Evolutionary conservation across 2,797 vertebrate genomes (phyloP).

Genomic region (Syngnathus acus): DNA sequence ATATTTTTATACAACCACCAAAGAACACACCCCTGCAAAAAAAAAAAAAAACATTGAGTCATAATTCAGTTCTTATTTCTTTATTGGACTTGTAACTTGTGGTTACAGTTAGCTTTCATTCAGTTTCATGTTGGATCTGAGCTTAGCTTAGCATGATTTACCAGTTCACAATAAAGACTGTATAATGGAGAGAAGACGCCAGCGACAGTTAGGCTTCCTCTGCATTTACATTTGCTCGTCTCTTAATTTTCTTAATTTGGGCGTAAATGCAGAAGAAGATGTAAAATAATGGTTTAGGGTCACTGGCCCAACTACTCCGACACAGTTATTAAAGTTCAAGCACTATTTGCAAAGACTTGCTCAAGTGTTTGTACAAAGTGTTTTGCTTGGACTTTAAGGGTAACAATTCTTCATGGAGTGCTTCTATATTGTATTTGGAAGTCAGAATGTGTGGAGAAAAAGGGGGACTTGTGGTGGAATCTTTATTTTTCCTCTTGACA

Average conservation of each 20-base stretch:
- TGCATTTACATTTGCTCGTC: conserved; percentile 34
- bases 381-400: conserved; percentile 41
- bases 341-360: conserved; percentile 68
- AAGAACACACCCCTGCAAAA: background rate
- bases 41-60: conserved; percentile 13
- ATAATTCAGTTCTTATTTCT: conserved; percentile 52
- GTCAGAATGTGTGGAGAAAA: conserved; percentile 76
- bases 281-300: conserved; percentile 43
- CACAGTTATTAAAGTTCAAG: conserved; percentile 29
- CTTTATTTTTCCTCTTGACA: conserved; percentile 60
- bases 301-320: conserved; percentile 22
- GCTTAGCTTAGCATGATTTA: conserved; percentile 36
- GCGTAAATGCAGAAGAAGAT: conserved; percentile 53
- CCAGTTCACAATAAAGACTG: conserved; percentile 32
- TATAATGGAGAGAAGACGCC: conserved; percentile 27
- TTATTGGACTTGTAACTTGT: conserved; percentile 67
- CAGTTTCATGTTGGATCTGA: conserved; percentile 14
- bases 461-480: conserved; percentile 77
- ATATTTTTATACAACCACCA: too few species aligned
- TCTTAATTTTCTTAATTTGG: conserved; percentile 1
- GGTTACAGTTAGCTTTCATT: conserved; percentile 57
- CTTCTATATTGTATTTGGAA: conserved; percentile 29
- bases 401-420: conserved; percentile 56
- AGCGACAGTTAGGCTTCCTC: conserved; percentile 33
- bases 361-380: conserved; percentile 64